Percentiles rank a stretch among this genome's conserved stretches.
phyloP scores from a whole-genome alignment of 2,113 vertebrate genomes.

The Delphinus delphis region DNA sequence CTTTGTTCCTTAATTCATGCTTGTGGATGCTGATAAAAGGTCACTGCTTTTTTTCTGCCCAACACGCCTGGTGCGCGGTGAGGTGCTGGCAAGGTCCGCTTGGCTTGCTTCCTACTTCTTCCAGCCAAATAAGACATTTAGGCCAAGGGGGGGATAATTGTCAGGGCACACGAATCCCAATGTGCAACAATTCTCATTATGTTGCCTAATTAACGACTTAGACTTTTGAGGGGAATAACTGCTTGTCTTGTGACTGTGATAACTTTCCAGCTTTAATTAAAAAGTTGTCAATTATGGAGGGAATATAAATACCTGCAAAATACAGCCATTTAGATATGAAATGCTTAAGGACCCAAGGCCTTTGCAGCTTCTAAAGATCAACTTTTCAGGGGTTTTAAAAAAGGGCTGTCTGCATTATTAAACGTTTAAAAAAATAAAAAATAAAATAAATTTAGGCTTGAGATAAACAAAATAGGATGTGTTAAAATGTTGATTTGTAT shows the following conservation, averaged over 20 bases:
- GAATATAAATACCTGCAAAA: slow-evolving; percentile 40
- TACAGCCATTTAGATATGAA: background rate
- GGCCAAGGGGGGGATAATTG: background rate
- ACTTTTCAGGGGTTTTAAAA: background rate
- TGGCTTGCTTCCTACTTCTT: background rate
- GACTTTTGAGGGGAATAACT: background rate
- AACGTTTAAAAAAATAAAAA: background rate
- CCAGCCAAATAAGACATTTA: background rate
- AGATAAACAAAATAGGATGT: background rate
- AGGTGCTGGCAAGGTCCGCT: background rate
- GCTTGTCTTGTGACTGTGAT: slow-evolving; percentile 20
- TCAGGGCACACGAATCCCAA: background rate
- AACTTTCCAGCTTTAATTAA: slow-evolving; percentile 64
- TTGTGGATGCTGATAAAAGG: background rate
- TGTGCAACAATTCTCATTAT: background rate
- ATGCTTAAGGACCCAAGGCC: background rate
- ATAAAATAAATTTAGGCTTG: background rate
- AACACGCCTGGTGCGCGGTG: fast-evolving
- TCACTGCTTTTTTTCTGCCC: background rate
- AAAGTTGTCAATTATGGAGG: slow-evolving; percentile 48
- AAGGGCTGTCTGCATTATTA: background rate
- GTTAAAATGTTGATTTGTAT: background rate
- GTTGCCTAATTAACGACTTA: slow-evolving; percentile 48
- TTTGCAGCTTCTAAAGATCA: background rate
- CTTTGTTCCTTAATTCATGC: background rate